Evolutionary conservation across 2,797 vertebrate genomes (phyloP), one percentile per base, ranked within the genome.

Genomic region (Sebastes trivittatus): DNA sequence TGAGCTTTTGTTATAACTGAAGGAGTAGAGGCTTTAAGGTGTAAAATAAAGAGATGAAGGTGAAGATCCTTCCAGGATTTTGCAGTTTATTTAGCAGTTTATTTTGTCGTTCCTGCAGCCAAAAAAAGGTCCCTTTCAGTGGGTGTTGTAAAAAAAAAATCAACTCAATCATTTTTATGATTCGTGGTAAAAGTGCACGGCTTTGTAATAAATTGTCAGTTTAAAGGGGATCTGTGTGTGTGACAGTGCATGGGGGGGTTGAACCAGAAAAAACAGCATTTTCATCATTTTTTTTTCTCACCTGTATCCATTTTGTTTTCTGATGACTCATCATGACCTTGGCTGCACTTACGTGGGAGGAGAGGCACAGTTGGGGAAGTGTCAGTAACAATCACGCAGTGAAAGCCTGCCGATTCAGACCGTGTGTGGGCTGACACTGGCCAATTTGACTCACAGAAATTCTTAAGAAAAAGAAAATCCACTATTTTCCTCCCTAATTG

Each of bases 241-340:
- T 78, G 62, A 73, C 10, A 16, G 32, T 56, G 64, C 5, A 11
- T 64, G 5, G 54, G 10, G 36, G 36, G 10, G 59, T 42, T 42
- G 30, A 20, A 34, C 14, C 27, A 67, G 16, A 74, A 75, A 38
- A 83, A 82, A 66, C n/a, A 9, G 30, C 22, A 6, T 62, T 85
- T 86, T 81, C 75, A 81, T 86, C 67, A 67, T 6, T 52, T 77
- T 82, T 34, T 72, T 67, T 55, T 18, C 68, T 75, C 70, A 87
- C 80, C 73, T 83, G 56, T 73, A 59, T 81, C 61, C 64, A 75
- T 82, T 88, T 83, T 72, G 13, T 76, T 69, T 87, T 88, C n/a
- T 66, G 76, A 86, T 89, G 87, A 81, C 18, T 89, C 90, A 91
- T 87, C 77, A 2, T 83, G 78, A 92, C 91, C 87, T 91, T 88